Evolutionary conservation across 2,113 vertebrate species (phyloP).

Genomic region (Gavia stellata): DNA sequence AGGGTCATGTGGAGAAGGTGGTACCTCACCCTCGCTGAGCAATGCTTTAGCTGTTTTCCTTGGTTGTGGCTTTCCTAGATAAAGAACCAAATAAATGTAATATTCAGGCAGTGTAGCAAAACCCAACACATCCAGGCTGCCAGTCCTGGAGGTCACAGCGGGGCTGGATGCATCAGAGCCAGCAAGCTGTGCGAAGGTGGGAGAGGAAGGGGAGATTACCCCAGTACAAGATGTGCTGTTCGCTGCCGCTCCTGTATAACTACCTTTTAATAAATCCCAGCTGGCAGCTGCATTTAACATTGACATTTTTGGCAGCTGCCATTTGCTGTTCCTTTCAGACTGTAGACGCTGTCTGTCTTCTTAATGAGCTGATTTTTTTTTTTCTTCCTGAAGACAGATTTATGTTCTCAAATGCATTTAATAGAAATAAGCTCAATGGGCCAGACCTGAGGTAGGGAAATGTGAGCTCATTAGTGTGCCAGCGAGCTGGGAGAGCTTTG

Average conservation of each 20-base stretch:
- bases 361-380: slow-evolving; percentile 18
- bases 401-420: neutral
- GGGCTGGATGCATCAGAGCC: neutral
- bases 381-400: neutral
- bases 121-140: neutral
- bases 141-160: neutral
- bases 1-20: accelerated
- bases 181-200: neutral
- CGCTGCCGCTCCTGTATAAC: neutral
- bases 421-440: slow-evolving; percentile 15
- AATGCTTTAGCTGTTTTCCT: neutral
- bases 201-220: neutral
- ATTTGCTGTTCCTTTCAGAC: slow-evolving; percentile 47
- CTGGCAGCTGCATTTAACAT: slow-evolving; percentile 50
- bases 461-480: neutral
- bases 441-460: neutral
- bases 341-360: slow-evolving; percentile 44
- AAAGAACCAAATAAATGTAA: neutral
- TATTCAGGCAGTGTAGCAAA: neutral
- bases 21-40: neutral
- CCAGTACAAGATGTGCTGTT: neutral
- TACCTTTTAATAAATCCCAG: slow-evolving; percentile 40
- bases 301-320: slow-evolving; percentile 47
- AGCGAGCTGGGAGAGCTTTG: neutral
- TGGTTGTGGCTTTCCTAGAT: neutral